phyloP scores from a whole-genome alignment of 53 echinoderm and acorn worm genomes.

The Hippasteria phrygiana region DNA sequence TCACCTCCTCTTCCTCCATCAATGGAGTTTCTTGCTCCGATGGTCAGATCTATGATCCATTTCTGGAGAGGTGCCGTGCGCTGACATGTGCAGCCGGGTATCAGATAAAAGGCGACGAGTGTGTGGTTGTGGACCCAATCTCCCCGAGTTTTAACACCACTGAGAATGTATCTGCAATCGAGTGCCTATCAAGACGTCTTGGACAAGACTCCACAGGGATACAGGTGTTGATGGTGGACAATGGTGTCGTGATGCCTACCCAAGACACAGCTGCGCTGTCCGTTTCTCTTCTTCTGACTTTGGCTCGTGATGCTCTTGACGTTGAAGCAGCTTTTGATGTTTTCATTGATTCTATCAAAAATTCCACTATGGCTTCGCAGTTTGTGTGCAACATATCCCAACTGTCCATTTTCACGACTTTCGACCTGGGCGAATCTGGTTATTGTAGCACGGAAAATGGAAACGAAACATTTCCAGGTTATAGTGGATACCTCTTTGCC shows the following conservation, averaged over 20 bases:
- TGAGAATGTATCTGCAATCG: neutral
- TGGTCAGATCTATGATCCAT: conserved; percentile 65
- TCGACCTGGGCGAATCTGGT: neutral
- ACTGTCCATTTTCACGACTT: conserved; percentile 3
- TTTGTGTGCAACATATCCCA: conserved; percentile 12
- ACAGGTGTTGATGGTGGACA: neutral
- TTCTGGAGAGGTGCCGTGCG: conserved; percentile 53
- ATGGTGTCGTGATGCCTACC: too few relatives aligned
- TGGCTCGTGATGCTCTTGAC: neutral
- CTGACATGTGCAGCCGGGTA: conserved; percentile 53
- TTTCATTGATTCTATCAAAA: neutral
- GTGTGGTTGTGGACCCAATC: neutral
- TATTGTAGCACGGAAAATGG: neutral
- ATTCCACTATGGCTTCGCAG: neutral
- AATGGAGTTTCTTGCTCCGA: conserved; percentile 13
- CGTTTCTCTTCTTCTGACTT: neutral
- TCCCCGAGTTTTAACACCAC: neutral
- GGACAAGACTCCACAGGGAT: neutral
- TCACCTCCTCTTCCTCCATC: conserved; percentile 1
- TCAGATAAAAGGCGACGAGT: conserved; percentile 10
- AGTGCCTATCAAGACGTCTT: neutral
- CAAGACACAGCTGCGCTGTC: neutral
- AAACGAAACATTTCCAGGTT: neutral
- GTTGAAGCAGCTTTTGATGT: conserved; percentile 5
- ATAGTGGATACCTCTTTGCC: neutral